Base-by-base conservation (phyloP, 2,113 vertebrate species). In the Pycnonotus jocosus region DNA sequence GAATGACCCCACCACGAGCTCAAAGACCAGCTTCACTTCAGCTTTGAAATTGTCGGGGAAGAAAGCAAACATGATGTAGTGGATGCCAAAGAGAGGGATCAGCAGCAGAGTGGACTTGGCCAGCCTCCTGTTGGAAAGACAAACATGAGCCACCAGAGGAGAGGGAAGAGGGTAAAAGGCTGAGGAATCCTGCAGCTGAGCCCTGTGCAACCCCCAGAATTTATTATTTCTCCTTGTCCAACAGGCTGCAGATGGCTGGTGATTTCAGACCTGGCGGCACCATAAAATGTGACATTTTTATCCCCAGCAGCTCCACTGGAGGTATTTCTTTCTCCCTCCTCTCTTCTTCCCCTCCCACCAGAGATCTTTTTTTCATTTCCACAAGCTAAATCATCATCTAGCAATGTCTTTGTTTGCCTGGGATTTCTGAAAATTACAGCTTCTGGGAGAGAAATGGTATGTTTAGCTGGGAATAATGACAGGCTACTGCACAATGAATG, bases 81-180 rank as follows among this genome's bases (percentile, higher is more conserved):
- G 99, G 35, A 99, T 98, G 27, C 99, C 99, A 60, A 99, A 99
- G 48, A 99, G 98, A 27, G 99, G 99, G 89, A 99, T 99, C 96
- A 99, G 96, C 82, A 99, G 98, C 86, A 99, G 98, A 1, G 99
- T 99, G n/a, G 99, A 99, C 95, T 99, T 99, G 31, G 99, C 98
- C 94, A 99, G 97, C 86, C 99, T 98, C 98, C 99, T 99, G 97
- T 92, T 21, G 82, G 79, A 91, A 80, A 96, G 53, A 91, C 64
- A 93, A 89, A 86, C 54, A 31, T 14, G 58, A 86, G 60, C 47
- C 61, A 79, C 1, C 5, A 69, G 6, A 25, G 31, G 20, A 74
- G 16, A 69, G 22, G 56, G 30, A 50, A 58, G 19, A 81, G 24
- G 81, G 23, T 2, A 20, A 54, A 35, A n/a, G 33, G 35, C 27